Conservation (phyloP, 2,113 vertebrate genomes). For the Pyxicephalus adspersus region DNA sequence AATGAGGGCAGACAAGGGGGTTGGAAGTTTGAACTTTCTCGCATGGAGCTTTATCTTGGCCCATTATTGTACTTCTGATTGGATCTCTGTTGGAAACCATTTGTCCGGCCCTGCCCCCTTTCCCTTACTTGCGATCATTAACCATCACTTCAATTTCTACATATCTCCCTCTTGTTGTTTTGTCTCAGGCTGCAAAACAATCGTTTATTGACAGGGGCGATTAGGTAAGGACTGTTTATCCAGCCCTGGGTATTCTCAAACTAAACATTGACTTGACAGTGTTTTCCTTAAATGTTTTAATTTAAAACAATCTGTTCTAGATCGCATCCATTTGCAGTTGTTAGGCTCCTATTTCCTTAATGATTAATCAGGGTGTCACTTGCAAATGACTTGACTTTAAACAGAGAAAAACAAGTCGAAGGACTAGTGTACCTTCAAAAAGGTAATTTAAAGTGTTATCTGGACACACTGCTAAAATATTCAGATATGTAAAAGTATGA, state of each 20-base stretch:
- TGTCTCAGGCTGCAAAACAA: conserved; percentile 59
- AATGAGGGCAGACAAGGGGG: conserved; percentile 67
- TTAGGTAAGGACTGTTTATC: conserved; percentile 71
- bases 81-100: conserved; percentile 66
- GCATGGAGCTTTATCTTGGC: conserved; percentile 62
- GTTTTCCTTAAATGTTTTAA: conserved; percentile 59
- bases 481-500: too few relatives aligned
- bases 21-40: conserved; percentile 64
- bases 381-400: conserved; percentile 56
- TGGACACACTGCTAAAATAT: too few relatives aligned
- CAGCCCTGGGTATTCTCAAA: conserved; percentile 66
- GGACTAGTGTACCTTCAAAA: too few relatives aligned
- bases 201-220: conserved; percentile 71
- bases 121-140: conserved; percentile 66
- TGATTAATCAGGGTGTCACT: conserved; percentile 50
- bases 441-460: too few relatives aligned
- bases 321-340: conserved; percentile 59
- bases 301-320: conserved; percentile 53
- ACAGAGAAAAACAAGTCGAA: neutral
- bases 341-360: conserved; percentile 58
- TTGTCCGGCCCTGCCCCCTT: conserved; percentile 60
- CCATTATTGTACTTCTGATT: conserved; percentile 63
- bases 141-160: conserved; percentile 65
- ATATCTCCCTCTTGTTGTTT: conserved; percentile 61
- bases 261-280: conserved; percentile 57